A percentile compares a stretch with the other conserved stretches of the same genome.
Conservation (phyloP, 2,888 invertebrate genomes). For the Dexiosoma caninum region DNA sequence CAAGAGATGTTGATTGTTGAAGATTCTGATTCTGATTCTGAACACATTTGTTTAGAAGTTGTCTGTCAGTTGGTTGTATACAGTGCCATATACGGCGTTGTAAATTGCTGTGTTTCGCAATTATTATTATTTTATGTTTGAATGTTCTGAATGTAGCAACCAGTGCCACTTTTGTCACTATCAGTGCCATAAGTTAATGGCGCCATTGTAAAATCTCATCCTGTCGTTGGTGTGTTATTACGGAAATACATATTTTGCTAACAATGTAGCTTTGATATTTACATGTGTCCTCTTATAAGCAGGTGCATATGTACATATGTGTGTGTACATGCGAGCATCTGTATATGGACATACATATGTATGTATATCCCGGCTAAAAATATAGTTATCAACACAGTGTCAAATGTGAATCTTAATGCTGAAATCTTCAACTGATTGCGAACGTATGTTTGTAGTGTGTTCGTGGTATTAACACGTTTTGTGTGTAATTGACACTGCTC, state of each 20-base stretch:
- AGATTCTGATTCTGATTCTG: neutral
- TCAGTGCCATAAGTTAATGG: slow-evolving; percentile 19
- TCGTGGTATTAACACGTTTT: slow-evolving; percentile 1
- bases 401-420: neutral
- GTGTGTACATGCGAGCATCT: neutral
- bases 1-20: slow-evolving; percentile 15
- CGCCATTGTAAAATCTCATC: slow-evolving; percentile 19
- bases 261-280: slow-evolving; percentile 2
- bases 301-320: neutral
- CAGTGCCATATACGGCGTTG: slow-evolving; percentile 53
- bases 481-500: neutral
- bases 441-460: neutral
- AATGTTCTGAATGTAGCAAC: slow-evolving; percentile 18
- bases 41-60: too few species aligned
- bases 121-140: slow-evolving; percentile 66
- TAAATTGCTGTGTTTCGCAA: slow-evolving; percentile 67
- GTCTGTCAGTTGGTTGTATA: neutral
- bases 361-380: neutral
- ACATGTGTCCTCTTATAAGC: neutral
- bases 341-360: neutral
- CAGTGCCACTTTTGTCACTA: slow-evolving; percentile 26
- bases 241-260: slow-evolving; percentile 11
- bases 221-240: slow-evolving; percentile 14
- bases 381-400: neutral
- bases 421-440: slow-evolving; percentile 6